Percentiles rank a stretch among this genome's conserved stretches.
phyloP scores from a whole-genome alignment of 2,797 vertebrate species.

The Oophaga sylvatica region DNA sequence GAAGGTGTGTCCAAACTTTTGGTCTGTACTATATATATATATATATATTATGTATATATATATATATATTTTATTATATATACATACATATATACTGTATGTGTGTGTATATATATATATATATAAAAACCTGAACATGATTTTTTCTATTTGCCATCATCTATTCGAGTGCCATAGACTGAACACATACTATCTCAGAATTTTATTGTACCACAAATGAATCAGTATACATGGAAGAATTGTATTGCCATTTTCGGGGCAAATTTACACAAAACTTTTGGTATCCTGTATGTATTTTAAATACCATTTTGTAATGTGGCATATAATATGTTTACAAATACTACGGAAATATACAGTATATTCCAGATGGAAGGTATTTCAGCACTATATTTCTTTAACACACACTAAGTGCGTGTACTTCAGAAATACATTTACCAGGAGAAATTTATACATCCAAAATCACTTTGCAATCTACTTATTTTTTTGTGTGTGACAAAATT shows the following conservation, averaged over 20 bases:
- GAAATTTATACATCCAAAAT: constrained; percentile 34
- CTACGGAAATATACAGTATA: not conserved
- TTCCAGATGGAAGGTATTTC: not conserved
- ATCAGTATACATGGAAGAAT: not conserved
- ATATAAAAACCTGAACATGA: too few species aligned
- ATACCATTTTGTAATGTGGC: not conserved
- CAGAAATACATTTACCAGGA: constrained; percentile 31
- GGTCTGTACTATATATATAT: too few species aligned
- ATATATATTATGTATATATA: too few species aligned
- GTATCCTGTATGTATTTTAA: not conserved
- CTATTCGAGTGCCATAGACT: not conserved
- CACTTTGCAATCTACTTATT: constrained; percentile 37
- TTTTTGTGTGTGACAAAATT: constrained; percentile 38
- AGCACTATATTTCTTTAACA: constrained; percentile 1
- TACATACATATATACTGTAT: too few species aligned
- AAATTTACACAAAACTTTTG: constrained; percentile 9
- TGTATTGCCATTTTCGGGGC: not conserved
- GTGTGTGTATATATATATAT: too few species aligned
- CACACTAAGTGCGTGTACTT: constrained; percentile 20
- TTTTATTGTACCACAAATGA: not conserved
- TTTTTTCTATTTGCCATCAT: too few species aligned
- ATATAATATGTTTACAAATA: constrained; percentile 1
- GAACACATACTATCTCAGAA: not conserved
- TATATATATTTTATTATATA: too few species aligned
- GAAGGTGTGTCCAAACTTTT: too few species aligned